Conservation (phyloP, 2,888 invertebrate species). For the Agriopis aurantiaria region DNA sequence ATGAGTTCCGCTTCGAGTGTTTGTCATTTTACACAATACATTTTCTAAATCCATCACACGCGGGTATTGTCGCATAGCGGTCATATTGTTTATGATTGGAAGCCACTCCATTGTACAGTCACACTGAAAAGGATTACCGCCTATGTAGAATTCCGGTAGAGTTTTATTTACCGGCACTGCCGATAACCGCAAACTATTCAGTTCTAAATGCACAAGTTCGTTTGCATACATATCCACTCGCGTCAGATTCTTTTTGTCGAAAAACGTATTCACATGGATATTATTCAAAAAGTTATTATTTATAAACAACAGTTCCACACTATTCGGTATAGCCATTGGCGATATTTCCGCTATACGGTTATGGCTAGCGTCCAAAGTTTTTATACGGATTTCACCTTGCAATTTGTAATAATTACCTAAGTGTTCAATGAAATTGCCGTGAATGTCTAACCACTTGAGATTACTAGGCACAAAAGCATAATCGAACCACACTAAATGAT, state of each 20-base stretch:
- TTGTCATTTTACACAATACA: slow-evolving; percentile 95
- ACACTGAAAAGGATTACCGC: slow-evolving; percentile 97
- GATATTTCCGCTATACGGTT: slow-evolving; percentile 94
- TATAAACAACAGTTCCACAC: slow-evolving; percentile 94
- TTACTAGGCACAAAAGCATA: slow-evolving; percentile 96
- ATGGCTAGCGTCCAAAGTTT: slow-evolving; percentile 95
- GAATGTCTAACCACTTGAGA: slow-evolving; percentile 96
- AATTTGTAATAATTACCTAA: slow-evolving; percentile 95
- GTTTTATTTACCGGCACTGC: slow-evolving; percentile 90
- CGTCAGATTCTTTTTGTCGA: slow-evolving; percentile 93
- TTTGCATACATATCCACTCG: slow-evolving; percentile 97
- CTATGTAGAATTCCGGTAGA: slow-evolving; percentile 95
- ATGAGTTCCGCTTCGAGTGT: slow-evolving; percentile 92
- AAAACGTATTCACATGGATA: slow-evolving; percentile 94
- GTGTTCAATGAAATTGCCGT: slow-evolving; percentile 95
- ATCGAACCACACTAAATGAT: slow-evolving; percentile 97
- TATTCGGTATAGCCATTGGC: slow-evolving; percentile 94
- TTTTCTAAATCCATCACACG: slow-evolving; percentile 95
- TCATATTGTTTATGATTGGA: slow-evolving; percentile 95
- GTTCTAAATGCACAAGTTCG: slow-evolving; percentile 92
- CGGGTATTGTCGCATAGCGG: slow-evolving; percentile 93
- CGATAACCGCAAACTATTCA: slow-evolving; percentile 93
- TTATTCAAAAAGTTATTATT: slow-evolving; percentile 94
- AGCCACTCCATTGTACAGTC: slow-evolving; percentile 99
- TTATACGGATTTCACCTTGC: slow-evolving; percentile 92